Conservation (phyloP, 2,888 invertebrate species). For the Candidula unifasciata region DNA sequence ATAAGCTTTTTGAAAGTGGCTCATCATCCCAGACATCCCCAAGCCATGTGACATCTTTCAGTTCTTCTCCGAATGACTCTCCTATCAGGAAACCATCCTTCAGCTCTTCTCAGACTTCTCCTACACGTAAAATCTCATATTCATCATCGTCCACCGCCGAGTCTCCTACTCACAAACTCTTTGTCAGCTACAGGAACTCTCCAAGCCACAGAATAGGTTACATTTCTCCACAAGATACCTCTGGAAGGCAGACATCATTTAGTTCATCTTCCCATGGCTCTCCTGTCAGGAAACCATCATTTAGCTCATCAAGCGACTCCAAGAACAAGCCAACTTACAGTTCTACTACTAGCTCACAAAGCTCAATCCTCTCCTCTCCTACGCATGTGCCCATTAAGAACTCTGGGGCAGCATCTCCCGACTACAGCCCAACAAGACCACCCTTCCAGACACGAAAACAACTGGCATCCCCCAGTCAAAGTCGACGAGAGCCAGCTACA, state of each 20-base stretch:
- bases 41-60: constrained; percentile 51
- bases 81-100: constrained; percentile 51
- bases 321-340: constrained; percentile 48
- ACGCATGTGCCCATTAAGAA: constrained; percentile 37
- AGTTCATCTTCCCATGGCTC: constrained; percentile 52
- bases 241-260: constrained; percentile 46
- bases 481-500: not conserved
- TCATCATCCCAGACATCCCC: constrained; percentile 48
- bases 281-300: constrained; percentile 51
- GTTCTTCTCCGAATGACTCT: constrained; percentile 50
- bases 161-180: constrained; percentile 50
- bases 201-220: constrained; percentile 48
- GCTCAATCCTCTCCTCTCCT: constrained; percentile 49
- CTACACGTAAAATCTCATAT: constrained; percentile 49
- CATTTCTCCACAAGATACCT: constrained; percentile 39
- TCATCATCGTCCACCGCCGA: constrained; percentile 50
- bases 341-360: constrained; percentile 51
- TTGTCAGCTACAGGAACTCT: constrained; percentile 49
- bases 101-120: constrained; percentile 49
- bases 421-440: constrained; percentile 32
- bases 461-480: constrained; percentile 11
- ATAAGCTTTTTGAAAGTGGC: constrained; percentile 32
- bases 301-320: constrained; percentile 50
- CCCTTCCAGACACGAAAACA: not conserved
- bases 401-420: constrained; percentile 34